phyloP scores from a whole-genome alignment of 1,140 invertebrate genomes.

The Meloidogyne chitwoodi region DNA sequence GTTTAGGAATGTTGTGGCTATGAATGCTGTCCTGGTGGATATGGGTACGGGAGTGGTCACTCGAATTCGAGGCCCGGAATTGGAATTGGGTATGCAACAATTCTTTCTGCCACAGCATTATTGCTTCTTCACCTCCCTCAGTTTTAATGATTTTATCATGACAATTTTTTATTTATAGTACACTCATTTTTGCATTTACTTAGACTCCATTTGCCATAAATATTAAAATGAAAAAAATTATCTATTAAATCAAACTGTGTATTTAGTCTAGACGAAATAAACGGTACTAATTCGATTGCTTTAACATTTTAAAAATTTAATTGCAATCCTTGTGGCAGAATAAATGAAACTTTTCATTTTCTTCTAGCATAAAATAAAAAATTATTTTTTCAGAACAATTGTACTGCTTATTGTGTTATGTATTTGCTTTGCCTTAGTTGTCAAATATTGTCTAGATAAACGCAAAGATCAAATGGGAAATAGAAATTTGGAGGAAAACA shows the following conservation, averaged over 20 bases:
- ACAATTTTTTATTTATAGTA: background rate
- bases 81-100: conserved; percentile 29
- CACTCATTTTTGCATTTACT: background rate
- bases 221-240: background rate
- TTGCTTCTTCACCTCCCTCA: background rate
- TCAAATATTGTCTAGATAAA: background rate
- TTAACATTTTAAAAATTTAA: no score
- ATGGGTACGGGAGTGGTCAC: conserved; percentile 34
- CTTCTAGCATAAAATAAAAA: background rate
- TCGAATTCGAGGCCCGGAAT: conserved; percentile 21
- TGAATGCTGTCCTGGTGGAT: conserved; percentile 47
- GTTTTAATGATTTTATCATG: background rate
- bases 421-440: background rate
- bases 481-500: background rate
- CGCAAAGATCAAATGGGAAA: background rate
- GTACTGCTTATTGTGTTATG: background rate
- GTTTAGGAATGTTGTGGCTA: conserved; percentile 39
- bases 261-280: no score
- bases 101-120: background rate
- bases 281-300: no score
- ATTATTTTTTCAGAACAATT: background rate
- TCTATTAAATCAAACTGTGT: no score
- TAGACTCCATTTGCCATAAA: background rate
- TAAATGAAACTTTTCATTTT: background rate
- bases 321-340: no score